Conservation (phyloP, 92 coral and sea anemone genomes). For the Actinostola sp. region DNA sequence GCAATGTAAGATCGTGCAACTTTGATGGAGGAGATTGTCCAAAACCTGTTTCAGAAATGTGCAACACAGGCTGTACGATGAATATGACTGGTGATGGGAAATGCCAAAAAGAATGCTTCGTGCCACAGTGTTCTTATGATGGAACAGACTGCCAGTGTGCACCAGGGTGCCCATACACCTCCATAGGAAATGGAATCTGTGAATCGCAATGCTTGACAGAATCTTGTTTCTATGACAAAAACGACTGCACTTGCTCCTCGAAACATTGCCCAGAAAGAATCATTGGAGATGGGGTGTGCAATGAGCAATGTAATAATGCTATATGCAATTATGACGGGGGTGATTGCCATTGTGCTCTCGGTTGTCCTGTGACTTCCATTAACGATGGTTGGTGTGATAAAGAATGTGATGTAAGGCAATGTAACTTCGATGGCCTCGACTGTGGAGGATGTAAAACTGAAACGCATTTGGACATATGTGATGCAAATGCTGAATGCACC, state of each 20-base stretch:
- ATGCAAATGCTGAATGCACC: constrained; percentile 50
- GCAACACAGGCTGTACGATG: constrained; percentile 49
- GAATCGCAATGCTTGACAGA: constrained; percentile 48
- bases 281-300: constrained; percentile 63
- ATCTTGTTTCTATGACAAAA: constrained; percentile 52
- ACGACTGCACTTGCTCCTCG: constrained; percentile 58
- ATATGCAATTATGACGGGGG: constrained; percentile 67
- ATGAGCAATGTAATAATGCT: constrained; percentile 46
- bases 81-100: constrained; percentile 62
- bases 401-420: constrained; percentile 42
- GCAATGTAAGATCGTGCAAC: constrained; percentile 54
- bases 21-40: constrained; percentile 64
- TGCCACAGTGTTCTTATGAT: constrained; percentile 65
- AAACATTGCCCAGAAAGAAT: constrained; percentile 37
- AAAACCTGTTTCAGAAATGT: constrained; percentile 37
- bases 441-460: constrained; percentile 68
- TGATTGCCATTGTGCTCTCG: constrained; percentile 61
- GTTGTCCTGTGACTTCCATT: constrained; percentile 50
- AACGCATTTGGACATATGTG: constrained; percentile 46
- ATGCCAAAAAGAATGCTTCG: constrained; percentile 59
- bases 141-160: constrained; percentile 66
- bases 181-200: constrained; percentile 61
- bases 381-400: constrained; percentile 61
- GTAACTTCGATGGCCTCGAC: constrained; percentile 65
- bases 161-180: constrained; percentile 52